Evolutionary conservation across 1,140 invertebrate species (phyloP), one percentile per base, ranked within the genome.

Genomic region (Drosophila parvula): DNA sequence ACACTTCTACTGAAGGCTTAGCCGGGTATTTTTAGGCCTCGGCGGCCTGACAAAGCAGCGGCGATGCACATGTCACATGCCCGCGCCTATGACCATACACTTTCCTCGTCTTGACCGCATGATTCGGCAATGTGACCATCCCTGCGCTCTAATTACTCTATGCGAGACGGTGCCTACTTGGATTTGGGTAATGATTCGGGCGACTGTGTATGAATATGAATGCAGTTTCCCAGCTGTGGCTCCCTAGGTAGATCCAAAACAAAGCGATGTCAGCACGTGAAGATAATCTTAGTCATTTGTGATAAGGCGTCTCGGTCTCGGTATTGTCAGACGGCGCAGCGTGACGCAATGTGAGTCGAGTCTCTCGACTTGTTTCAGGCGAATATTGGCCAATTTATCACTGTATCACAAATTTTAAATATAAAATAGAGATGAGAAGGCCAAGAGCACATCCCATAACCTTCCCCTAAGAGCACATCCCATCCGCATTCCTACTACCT

Each of bases 61-160:
- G 10, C 28, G 11, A n/a, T 16, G 43, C 40, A 38, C 34, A 41
- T 73, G 68, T 76, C 61, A 59, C 47, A 51, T 75, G 62, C 55
- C 60, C 36, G 34, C n/a, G 8, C 55, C 48, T 10, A 44, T 22
- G 50, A 27, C 51, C 40, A 57, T 59, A 41, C 22, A 44, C 11
- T 28, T n/a, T 30, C 55, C 38, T 22, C 11, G 36, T 41, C 12
- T 38, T 16, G 14, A 18, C 38, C 50, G 58, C 40, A 68, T 40
- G 70, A 45, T 74, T 64, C 58, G 58, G 67, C 67, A 79, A 73
- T 84, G 76, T 79, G 76, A 79, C 81, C 48, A 36, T 12, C 18
- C 27, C 12, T 43, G n/a, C 22, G 32, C 18, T 5, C 30, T 59
- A 43, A 34, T 59, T 59, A 10, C 4, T 32, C 18, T 18, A 14